Base-by-base conservation (phyloP, 2,797 vertebrate species). In the Schizothorax lantsangensis region DNA sequence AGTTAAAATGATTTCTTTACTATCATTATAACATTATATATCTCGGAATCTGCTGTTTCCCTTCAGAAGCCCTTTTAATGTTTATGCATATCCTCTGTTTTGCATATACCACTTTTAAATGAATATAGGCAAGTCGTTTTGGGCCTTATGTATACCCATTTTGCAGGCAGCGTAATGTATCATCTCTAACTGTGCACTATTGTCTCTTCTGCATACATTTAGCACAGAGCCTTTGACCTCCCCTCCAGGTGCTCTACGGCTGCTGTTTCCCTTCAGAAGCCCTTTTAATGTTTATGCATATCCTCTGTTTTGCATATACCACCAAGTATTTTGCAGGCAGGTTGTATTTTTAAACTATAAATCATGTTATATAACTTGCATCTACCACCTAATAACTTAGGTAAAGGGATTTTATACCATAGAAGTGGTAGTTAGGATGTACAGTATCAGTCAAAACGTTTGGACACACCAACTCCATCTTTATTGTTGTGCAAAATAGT, bases 11-110 rank as follows among this genome's bases (percentile, higher is more conserved):
- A n/a, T n/a, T n/a, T n/a, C n/a, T n/a, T n/a, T n/a, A n/a, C n/a
- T n/a, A n/a, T n/a, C n/a, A n/a, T n/a, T n/a, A n/a, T n/a, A n/a
- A n/a, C n/a, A n/a, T n/a, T n/a, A n/a, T n/a, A n/a, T n/a, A n/a
- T n/a, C n/a, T n/a, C n/a, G n/a, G n/a, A n/a, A n/a, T n/a, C 57
- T 71, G 15, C 40, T 40, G n/a, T 77, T 79, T 87, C 52, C 52
- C 80, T 81, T 26, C 33, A 83, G 86, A 89, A 86, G 85, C 86
- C 85, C 86, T 91, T 92, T 90, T 81, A 69, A 81, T 85, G 82
- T 90, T 83, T 85, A 84, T 87, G 57, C 17, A 23, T 69, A 36
- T 59, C 11, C 21, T 82, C 47, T 87, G 45, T 71, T 85, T 81
- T 72, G 68, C 84, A 85, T 85, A 69, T 84, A 36, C 47, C 45